Evolutionary conservation across 1,140 invertebrate genomes (phyloP), one percentile per base, ranked within the genome.

Genomic region (Geopemphigus sp.): DNA sequence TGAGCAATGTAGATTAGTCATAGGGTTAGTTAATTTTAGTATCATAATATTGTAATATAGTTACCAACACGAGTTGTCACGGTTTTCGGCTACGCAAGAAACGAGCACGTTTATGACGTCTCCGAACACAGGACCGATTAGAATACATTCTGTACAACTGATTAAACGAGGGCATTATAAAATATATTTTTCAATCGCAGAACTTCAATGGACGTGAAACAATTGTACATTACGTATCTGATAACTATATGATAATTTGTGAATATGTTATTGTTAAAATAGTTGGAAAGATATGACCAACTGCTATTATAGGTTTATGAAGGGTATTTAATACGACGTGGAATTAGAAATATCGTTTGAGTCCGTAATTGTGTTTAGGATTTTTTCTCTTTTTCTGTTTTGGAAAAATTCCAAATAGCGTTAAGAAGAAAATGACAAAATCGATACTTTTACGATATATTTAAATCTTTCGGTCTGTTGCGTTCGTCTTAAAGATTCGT

Each of bases 381-480:
- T 64, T 64, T 64, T 64, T 19, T 32, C 12, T 45, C 10, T 32
- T 22, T 24, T 47, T 22, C 17, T 24, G 45, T 47, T 68, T 68
- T 68, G 64, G 64, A 47, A 50, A 24, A 15, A 45, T 22, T 68
- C 64, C 64, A 68, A 68, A 24, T 17, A 47, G 24, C 10, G 45
- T 47, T 11, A 5, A 17, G 45, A 15, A 10, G 39, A 68, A 68
- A 68, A 45, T n/a, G 39, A n/a, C 6, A 66, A 66, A 66, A 66
- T 66, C 64, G 22, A 66, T 68, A 68, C 64, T n/a, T n/a, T n/a
- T n/a, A n/a, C n/a, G n/a, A n/a, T n/a, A n/a, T n/a, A 66, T 66
- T 66, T 66, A 68, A 68, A 68, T 47, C 45, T 39, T 47, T 47
- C 39, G 64, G 39, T 68, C 32, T 68, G 45, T 68, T 68, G 22